Evolutionary conservation across 2,888 invertebrate species (phyloP), one percentile per base, ranked within the genome.

Genomic region (Cyclophora punctaria): DNA sequence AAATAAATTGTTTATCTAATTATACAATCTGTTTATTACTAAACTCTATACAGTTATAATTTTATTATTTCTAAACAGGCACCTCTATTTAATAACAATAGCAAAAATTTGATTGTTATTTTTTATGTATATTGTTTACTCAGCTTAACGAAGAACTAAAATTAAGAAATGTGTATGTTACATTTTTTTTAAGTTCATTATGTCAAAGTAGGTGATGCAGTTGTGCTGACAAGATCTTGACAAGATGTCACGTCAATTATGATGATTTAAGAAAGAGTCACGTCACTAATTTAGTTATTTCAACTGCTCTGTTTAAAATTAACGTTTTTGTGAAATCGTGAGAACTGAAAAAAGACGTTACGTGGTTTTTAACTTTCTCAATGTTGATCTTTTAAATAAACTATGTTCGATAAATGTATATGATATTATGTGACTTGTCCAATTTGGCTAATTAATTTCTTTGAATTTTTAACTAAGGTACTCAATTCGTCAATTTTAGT

Each of bases 1-100:
- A 44, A 20, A 44, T 44, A 20, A 7, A 60, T 62, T 52, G 49
- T 50, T 43, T 43, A 7, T 44, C 44, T 44, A 44, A 44, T 33
- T 44, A 44, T 33, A 44, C 7, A 44, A 20, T 44, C 20, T 44
- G 5, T 37, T 20, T 37, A 5, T 45, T 47, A 42, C 35, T 34
- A 41, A 33, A 47, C 20, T 48, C 34, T 46, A 37, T 46, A 37
- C 37, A 37, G 5, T 46, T 46, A 46, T 40, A 40, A 46, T 37
- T 37, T 37, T 37, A 45, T 34, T 35, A 45, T 35, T 46, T 46
- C 40, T 40, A 37, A 46, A 46, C 46, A 46, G 46, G 46, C 46
- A 46, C 46, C 46, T 46, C 35, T 46, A 20, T 46, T 37, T 37
- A 37, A 45, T 46, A 46, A 37, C 37, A 37, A 37, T 46, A 34